Conservation (phyloP, 37 sponge, comb jelly and placozoan species). For the Axinella damicornis region DNA sequence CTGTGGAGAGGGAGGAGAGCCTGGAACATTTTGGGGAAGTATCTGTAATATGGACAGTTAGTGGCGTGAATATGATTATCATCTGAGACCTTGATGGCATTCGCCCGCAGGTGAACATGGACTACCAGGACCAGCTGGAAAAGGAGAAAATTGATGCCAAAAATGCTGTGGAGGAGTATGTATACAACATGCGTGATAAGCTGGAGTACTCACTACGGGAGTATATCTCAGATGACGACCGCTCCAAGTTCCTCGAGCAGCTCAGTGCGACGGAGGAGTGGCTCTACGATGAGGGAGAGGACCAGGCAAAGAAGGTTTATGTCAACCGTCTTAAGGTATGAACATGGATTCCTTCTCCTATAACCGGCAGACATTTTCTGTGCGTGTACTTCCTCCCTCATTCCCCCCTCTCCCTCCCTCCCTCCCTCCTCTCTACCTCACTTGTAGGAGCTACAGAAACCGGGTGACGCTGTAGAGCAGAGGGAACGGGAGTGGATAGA, state of each 20-base stretch:
- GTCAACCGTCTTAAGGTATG: too few relatives aligned
- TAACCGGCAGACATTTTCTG: too few relatives aligned
- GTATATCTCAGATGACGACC: constrained; percentile 81
- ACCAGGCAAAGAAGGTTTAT: constrained; percentile 85
- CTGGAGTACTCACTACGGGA: constrained; percentile 40
- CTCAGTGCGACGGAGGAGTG: constrained; percentile 92
- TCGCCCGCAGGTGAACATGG: constrained; percentile 82
- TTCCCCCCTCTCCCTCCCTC: too few relatives aligned
- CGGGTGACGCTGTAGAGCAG: constrained; percentile 71
- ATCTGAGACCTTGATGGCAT: too few relatives aligned
- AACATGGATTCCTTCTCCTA: too few relatives aligned
- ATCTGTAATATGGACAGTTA: too few relatives aligned
- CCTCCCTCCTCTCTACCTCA: not conserved
- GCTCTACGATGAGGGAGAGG: constrained; percentile 98
- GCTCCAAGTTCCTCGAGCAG: not conserved
- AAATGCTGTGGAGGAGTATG: constrained; percentile 98
- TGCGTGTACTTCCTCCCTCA: too few relatives aligned
- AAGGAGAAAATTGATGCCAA: constrained; percentile 84
- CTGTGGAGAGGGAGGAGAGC: not conserved
- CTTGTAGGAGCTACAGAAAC: constrained; percentile 78
- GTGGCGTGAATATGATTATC: too few relatives aligned
- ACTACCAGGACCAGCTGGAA: constrained; percentile 76
- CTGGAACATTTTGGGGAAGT: not conserved
- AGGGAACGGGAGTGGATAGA: constrained; percentile 72
- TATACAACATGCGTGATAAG: constrained; percentile 95